Evolutionary conservation across 2,888 invertebrate genomes (phyloP).

Genomic region (Laspeyria flexula): DNA sequence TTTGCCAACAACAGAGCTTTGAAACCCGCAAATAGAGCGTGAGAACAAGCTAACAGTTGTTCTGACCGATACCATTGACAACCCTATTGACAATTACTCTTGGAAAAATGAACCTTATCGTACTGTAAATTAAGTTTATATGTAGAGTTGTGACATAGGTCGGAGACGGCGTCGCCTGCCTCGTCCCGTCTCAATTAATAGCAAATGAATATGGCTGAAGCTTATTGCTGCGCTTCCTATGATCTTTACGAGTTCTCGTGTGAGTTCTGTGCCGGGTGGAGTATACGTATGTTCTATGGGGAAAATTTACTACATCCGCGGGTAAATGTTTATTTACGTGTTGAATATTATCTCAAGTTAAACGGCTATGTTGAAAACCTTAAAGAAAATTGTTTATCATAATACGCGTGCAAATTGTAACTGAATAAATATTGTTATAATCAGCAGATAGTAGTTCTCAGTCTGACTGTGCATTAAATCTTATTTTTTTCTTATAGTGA

Average conservation of each 20-base stretch:
- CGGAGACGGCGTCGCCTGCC: constrained; percentile 48
- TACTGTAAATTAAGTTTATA: constrained; percentile 37
- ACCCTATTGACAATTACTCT: constrained; percentile 36
- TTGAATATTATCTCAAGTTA: background rate
- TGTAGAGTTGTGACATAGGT: constrained; percentile 25
- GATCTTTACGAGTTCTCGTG: constrained; percentile 45
- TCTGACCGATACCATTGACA: constrained; percentile 52
- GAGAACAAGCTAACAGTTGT: constrained; percentile 67
- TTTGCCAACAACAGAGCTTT: constrained; percentile 56
- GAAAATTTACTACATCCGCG: constrained; percentile 38
- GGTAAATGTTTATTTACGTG: constrained; percentile 16
- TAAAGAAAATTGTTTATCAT: background rate
- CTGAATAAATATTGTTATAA: too few relatives aligned
- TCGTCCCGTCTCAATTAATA: constrained; percentile 71
- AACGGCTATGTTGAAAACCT: background rate
- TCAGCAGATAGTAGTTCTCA: too few relatives aligned
- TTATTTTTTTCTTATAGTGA: too few relatives aligned
- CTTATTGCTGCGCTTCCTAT: constrained; percentile 54
- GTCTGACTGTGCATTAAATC: too few relatives aligned
- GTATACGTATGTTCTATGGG: constrained; percentile 22
- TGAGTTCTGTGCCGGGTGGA: too few relatives aligned
- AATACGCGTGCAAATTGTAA: too few relatives aligned
- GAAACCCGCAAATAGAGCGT: constrained; percentile 68
- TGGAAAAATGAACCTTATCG: constrained; percentile 49
- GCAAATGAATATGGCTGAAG: constrained; percentile 59